Percentiles rank a stretch among this genome's conserved stretches.
Evolutionary conservation across 2,113 vertebrate genomes (phyloP).

Genomic region (Forbesichthys papilliferus): DNA sequence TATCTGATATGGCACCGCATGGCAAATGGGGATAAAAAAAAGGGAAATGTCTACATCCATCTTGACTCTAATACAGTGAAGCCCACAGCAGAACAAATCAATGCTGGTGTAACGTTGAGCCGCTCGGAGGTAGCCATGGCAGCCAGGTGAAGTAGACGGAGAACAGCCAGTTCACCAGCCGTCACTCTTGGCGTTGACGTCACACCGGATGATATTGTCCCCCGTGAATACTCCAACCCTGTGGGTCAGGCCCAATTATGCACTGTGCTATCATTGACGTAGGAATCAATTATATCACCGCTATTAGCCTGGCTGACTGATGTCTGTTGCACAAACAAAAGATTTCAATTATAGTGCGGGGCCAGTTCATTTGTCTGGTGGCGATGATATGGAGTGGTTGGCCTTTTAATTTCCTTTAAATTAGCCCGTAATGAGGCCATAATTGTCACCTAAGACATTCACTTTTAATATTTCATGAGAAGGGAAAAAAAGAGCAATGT

Average conservation of each 20-base stretch:
- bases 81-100: conserved; percentile 51
- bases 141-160: background rate
- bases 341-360: conserved; percentile 71
- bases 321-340: conserved; percentile 75
- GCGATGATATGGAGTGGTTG: conserved; percentile 65
- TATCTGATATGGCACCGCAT: conserved; percentile 2
- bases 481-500: conserved; percentile 53
- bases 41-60: conserved; percentile 44
- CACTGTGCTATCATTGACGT: conserved; percentile 62
- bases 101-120: conserved; percentile 57
- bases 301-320: conserved; percentile 67
- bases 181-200: conserved; percentile 52
- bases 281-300: conserved; percentile 72
- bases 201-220: conserved; percentile 60
- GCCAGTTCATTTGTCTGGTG: conserved; percentile 69
- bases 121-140: conserved; percentile 35
- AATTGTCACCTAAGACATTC: conserved; percentile 65
- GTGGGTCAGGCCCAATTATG: conserved; percentile 71
- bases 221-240: conserved; percentile 53
- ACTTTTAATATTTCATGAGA: conserved; percentile 66
- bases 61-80: conserved; percentile 41
- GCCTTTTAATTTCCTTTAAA: conserved; percentile 77
- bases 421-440: conserved; percentile 72
- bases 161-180: background rate
- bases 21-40: background rate